Conservation (phyloP, 2,888 invertebrate genomes). For the Dysmachus trigonus region DNA sequence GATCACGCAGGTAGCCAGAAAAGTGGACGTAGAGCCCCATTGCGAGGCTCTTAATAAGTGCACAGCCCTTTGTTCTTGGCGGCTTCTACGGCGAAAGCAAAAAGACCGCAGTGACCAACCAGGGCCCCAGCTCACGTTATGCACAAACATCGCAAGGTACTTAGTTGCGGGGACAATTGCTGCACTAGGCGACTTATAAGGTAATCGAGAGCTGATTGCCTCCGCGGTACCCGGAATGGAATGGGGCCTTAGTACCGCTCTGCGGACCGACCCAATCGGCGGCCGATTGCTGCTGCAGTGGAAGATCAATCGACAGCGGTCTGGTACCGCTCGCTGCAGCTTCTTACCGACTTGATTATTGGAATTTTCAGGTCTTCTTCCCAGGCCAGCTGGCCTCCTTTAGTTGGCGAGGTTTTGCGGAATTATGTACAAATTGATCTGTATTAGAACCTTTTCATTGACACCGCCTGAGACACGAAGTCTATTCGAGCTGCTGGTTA, state of each 20-base stretch:
- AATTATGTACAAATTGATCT: background rate
- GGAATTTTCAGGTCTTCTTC: background rate
- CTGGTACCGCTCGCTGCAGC: background rate
- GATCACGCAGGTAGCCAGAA: background rate
- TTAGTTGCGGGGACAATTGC: constrained; percentile 27
- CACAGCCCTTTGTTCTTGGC: background rate
- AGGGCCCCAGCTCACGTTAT: background rate
- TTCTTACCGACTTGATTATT: background rate
- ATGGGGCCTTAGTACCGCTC: background rate
- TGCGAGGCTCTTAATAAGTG: constrained; percentile 4
- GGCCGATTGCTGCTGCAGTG: background rate
- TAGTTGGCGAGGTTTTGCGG: background rate
- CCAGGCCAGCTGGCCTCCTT: background rate
- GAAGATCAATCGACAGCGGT: constrained; percentile 13
- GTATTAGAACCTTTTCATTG: background rate
- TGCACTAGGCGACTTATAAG: constrained; percentile 35
- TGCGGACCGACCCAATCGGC: background rate
- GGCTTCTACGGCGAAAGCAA: background rate
- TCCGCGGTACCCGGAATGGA: background rate
- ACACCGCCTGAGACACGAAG: background rate
- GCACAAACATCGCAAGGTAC: constrained; percentile 10
- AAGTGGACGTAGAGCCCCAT: background rate
- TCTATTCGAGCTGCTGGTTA: background rate
- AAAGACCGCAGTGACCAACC: background rate
- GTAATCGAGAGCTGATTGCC: constrained; percentile 7